Evolutionary conservation across 2,113 vertebrate species (phyloP).

Genomic region (Cromileptes altivelis): DNA sequence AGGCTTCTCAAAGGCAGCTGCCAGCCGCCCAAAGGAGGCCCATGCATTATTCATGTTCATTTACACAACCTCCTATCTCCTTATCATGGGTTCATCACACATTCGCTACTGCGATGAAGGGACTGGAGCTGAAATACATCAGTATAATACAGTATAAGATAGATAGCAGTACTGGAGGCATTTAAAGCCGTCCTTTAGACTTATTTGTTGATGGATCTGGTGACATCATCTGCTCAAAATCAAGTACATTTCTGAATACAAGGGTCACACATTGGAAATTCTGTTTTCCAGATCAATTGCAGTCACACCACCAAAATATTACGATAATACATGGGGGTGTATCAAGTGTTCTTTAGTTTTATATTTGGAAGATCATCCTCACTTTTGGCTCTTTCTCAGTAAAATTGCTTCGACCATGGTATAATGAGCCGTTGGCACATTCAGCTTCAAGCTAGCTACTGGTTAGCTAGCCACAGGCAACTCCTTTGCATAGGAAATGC

Average conservation of each 20-base stretch:
- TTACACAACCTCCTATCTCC: slow-evolving; percentile 65
- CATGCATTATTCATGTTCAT: slow-evolving; percentile 75
- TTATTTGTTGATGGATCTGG: slow-evolving; percentile 7
- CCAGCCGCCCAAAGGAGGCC: slow-evolving; percentile 45
- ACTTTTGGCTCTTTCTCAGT: neutral
- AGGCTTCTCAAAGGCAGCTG: slow-evolving; percentile 63
- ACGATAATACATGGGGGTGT: neutral
- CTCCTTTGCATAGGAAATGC: slow-evolving; percentile 14
- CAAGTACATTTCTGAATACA: neutral
- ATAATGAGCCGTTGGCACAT: slow-evolving; percentile 3
- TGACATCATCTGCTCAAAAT: neutral
- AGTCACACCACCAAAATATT: neutral
- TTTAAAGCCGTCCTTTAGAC: neutral
- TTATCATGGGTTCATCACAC: slow-evolving; percentile 58
- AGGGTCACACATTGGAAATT: no score
- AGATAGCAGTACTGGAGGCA: neutral
- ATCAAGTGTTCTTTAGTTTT: neutral
- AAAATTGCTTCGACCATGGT: neutral
- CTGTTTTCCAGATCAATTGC: neutral
- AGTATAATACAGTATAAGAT: neutral
- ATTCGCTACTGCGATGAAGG: slow-evolving; percentile 19
- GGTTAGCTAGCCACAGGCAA: slow-evolving; percentile 30
- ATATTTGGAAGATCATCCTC: neutral
- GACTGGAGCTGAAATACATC: slow-evolving; percentile 24
- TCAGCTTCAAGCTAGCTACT: slow-evolving; percentile 12